Evolutionary conservation across 1,140 invertebrate genomes (phyloP), one percentile per base, ranked within the genome.

Genomic region (Lasioglossum baleicum): DNA sequence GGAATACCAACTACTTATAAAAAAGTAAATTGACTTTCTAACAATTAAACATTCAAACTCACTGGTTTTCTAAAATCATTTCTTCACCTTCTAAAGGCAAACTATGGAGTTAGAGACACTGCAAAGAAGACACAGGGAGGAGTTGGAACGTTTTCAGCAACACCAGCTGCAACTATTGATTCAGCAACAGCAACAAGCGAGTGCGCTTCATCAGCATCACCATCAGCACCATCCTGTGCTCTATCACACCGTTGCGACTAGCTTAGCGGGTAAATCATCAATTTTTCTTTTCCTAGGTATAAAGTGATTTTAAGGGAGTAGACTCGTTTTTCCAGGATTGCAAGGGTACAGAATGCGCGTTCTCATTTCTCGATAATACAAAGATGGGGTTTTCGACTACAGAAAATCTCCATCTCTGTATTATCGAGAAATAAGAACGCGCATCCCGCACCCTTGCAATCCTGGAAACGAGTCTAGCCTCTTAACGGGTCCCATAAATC

Each of bases 1-100:
- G 88, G 92, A 93, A 83, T 93, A 93, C 74, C 92, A 93, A 48
- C 83, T 93, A 73, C 86, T 93, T 4, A 93, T 93, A 79, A 93
- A 92, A 86, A 90, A 92, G 92, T 93, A 82, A 42, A 74, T 81
- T 70, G 64, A 60, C n/a, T 26, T 71, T 26, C 63, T 66, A 35
- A 22, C 17, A 66, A 66, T 22, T 17, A 61, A 10, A 60, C 5
- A 2, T 67, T 26, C 63, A 2, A 58, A 20, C 44, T 15, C 26
- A 10, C 40, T 2, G 31, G 53, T 3, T 53, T 51, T 35, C 8
- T 8, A 10, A 73, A 80, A 5, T 48, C 44, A 68, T 31, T 71
- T 40, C 44, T 71, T 44, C 40, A 40, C 22, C 11, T 58, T n/a
- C 15, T 64, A 56, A 70, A 93, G 92, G 74, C 93, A 93, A 91